These are phyloP conservation scores for Eupithecia inturbata DNA, from an alignment of 2,888 invertebrate species.

Conservation along the genomic window DNA sequence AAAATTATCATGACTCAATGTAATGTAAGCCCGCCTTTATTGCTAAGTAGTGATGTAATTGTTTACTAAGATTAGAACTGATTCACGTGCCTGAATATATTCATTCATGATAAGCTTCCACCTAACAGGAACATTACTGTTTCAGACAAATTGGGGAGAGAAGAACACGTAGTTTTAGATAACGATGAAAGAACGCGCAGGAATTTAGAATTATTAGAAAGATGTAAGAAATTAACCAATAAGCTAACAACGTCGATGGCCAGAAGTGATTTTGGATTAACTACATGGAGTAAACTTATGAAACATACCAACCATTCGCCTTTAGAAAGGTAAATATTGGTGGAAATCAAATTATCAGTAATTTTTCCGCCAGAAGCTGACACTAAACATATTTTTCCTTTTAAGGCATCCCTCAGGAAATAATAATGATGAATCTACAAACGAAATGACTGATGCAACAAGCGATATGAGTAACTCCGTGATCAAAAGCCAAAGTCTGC, in stretches of 20 bases:
- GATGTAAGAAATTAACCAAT: slow-evolving; percentile 81
- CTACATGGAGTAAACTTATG: slow-evolving; percentile 94
- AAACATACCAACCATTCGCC: slow-evolving; percentile 87
- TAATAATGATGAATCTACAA: slow-evolving; percentile 86
- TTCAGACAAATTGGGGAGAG: slow-evolving; percentile 80
- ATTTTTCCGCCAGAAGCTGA: neutral
- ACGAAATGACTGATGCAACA: slow-evolving; percentile 81
- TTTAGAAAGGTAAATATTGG: slow-evolving; percentile 81
- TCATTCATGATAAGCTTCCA: slow-evolving; percentile 58
- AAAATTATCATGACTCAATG: slow-evolving; percentile 5
- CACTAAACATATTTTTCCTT: neutral
- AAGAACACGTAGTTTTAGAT: slow-evolving; percentile 75
- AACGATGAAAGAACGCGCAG: slow-evolving; percentile 83
- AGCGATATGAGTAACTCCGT: slow-evolving; percentile 85
- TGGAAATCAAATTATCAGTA: neutral
- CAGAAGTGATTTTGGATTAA: slow-evolving; percentile 93
- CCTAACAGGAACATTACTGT: slow-evolving; percentile 53
- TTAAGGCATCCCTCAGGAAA: slow-evolving; percentile 90
- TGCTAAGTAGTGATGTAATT: slow-evolving; percentile 55
- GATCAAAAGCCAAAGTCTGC: slow-evolving; percentile 91
- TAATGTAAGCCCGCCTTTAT: slow-evolving; percentile 33
- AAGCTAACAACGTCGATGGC: slow-evolving; percentile 91
- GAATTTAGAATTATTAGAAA: slow-evolving; percentile 83
- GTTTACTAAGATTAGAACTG: slow-evolving; percentile 55
- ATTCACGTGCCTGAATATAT: slow-evolving; percentile 47